A percentile compares a stretch with the other conserved stretches of the same genome.
phyloP scores from a whole-genome alignment of 2,113 vertebrate species.

The Centropristis striata region DNA sequence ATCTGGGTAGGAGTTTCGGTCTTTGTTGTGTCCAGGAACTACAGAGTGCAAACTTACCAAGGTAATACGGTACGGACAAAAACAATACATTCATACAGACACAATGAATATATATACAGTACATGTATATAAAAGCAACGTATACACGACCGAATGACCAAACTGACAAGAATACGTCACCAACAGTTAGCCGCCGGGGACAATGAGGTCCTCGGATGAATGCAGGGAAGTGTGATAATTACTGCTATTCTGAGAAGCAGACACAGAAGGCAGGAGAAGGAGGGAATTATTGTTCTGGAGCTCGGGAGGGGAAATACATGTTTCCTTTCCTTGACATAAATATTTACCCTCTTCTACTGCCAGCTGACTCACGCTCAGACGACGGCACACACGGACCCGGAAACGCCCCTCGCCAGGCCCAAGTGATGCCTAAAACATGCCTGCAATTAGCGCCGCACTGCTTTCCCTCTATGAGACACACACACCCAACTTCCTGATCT shows the following conservation, averaged over 20 bases:
- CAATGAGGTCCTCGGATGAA: conserved; percentile 82
- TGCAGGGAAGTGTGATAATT: conserved; percentile 90
- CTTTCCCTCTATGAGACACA: conserved; percentile 47
- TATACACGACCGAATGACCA: conserved; percentile 1
- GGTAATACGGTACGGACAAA: neutral
- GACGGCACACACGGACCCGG: conserved; percentile 53
- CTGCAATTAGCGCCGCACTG: conserved; percentile 53
- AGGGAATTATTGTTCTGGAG: conserved; percentile 84
- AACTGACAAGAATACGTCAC: conserved; percentile 34
- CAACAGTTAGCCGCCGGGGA: conserved; percentile 41
- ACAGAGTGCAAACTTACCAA: neutral
- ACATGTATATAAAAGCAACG: conserved; percentile 10
- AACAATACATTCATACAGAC: neutral
- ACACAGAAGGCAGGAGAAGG: conserved; percentile 70
- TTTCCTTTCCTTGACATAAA: conserved; percentile 82
- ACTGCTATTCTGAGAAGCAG: conserved; percentile 82
- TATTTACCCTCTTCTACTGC: conserved; percentile 79
- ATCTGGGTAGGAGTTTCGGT: neutral
- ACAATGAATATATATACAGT: neutral
- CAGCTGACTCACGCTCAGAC: conserved; percentile 81
- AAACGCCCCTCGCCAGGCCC: conserved; percentile 51
- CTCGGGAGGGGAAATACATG: conserved; percentile 85
- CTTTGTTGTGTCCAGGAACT: neutral
- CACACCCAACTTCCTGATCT: conserved; percentile 83
- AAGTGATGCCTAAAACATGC: conserved; percentile 56